Evolutionary conservation across 1,140 invertebrate species (phyloP).

Genomic region (Atta cephalotes): DNA sequence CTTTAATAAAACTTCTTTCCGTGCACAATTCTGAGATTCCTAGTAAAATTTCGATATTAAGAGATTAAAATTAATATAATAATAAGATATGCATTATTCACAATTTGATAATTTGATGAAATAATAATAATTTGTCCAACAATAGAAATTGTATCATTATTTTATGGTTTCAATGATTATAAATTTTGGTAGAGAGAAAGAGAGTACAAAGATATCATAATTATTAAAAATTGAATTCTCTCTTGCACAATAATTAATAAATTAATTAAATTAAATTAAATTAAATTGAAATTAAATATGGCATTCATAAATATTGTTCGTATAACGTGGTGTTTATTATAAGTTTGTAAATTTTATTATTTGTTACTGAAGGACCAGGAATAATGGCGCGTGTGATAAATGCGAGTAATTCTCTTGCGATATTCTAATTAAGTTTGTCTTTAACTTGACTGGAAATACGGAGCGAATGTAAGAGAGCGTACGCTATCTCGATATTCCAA

Average conservation of each 20-base stretch:
- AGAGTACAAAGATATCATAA: not conserved
- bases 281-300: slow-evolving; percentile 23
- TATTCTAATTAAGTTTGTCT: slow-evolving; percentile 49
- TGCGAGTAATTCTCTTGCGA: slow-evolving; percentile 21
- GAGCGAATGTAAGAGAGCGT: not conserved
- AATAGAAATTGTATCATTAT: not conserved
- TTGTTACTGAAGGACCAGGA: not conserved
- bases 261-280: not conserved
- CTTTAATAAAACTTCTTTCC: no score
- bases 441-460: not conserved
- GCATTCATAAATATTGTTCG: not conserved
- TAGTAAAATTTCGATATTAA: not conserved
- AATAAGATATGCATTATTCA: not conserved
- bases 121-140: slow-evolving; percentile 1
- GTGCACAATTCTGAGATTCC: not conserved
- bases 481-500: slow-evolving; percentile 5
- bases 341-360: not conserved
- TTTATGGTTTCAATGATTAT: not conserved
- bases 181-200: not conserved
- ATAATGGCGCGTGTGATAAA: slow-evolving; percentile 10
- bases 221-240: not conserved
- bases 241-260: not conserved
- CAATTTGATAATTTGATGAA: not conserved
- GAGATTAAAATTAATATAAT: not conserved
- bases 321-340: not conserved